These are phyloP conservation scores for Mallotus villosus DNA, from an alignment of 2,797 vertebrate species.

Conservation along the genomic window DNA sequence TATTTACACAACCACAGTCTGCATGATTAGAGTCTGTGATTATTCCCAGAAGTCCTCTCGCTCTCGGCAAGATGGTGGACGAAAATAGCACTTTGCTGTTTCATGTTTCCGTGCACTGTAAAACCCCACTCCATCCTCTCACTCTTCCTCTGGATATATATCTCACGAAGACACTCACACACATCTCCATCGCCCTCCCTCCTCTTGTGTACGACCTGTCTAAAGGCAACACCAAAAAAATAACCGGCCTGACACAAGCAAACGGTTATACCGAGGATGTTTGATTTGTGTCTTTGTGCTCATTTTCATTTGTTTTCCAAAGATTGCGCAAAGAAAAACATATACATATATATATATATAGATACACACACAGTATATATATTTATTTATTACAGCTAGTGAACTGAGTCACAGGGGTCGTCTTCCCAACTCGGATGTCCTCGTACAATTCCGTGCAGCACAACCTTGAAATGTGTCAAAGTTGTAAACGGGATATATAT, in stretches of 20 bases:
- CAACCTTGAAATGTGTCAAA: neutral
- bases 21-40: conserved; percentile 8
- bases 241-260: neutral
- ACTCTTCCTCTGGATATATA: neutral
- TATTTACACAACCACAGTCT: neutral
- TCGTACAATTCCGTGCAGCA: neutral
- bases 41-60: neutral
- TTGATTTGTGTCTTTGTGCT: conserved; percentile 2
- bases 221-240: neutral
- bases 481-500: neutral
- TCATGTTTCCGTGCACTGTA: neutral
- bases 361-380: no score
- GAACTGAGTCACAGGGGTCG: neutral
- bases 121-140: neutral
- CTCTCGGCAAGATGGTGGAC: neutral
- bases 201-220: neutral
- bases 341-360: no score
- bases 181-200: conserved; percentile 1
- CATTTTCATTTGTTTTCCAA: conserved; percentile 30
- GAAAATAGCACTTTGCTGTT: neutral
- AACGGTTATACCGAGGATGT: neutral
- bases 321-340: conserved; percentile 30
- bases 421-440: neutral
- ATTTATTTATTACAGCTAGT: neutral
- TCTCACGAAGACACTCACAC: neutral